Base-by-base conservation (phyloP, 2,888 invertebrate species). In the Dicyrtoma fusca region DNA sequence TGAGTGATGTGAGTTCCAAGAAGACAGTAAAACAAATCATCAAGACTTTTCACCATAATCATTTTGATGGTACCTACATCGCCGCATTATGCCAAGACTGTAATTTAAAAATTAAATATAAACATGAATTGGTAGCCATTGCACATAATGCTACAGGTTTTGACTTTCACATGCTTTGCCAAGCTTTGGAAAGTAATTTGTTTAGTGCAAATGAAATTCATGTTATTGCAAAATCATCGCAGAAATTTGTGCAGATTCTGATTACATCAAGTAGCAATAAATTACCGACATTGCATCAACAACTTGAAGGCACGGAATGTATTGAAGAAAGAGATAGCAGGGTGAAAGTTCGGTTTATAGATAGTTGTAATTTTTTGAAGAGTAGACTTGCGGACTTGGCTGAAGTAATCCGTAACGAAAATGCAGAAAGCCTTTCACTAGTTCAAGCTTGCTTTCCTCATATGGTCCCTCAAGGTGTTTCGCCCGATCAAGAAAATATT, bases 41-140 rank as follows among this genome's bases (percentile, higher is more conserved):
- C 1, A 34, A 59, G 14, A 34, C 14, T 13, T 26, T 17, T 19
- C 59, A 59, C n/a, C 59, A 59, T 59, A 6, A 26, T 2, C 59
- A 59, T 14, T 5, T 19, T 17, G 21, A 11, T 19, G 55, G 55
- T 1, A 17, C 21, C 5, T 55, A 21, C 23, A 55, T 55, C 1
- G 21, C 55, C 6, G 21, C 21, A 11, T 23, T 13, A 13, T 34
- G 26, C 17, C 26, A 11, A 1, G 2, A 0, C 5, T 59, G 59
- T 26, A 59, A 59, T 34, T 59, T 59, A 8, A 4, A 34, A 26
- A 59, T 59, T 4, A 55, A 55, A 55, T 55, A 55, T 5, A 34
- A 34, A 21, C 55, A 55, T 55, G 55, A 55, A 55, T 13, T 55
- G 4, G 21, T 23, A 55, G 19, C 8, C 21, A 23, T 55, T 1